phyloP scores from a whole-genome alignment of 2,797 vertebrate species.

The Bradypus variegatus region DNA sequence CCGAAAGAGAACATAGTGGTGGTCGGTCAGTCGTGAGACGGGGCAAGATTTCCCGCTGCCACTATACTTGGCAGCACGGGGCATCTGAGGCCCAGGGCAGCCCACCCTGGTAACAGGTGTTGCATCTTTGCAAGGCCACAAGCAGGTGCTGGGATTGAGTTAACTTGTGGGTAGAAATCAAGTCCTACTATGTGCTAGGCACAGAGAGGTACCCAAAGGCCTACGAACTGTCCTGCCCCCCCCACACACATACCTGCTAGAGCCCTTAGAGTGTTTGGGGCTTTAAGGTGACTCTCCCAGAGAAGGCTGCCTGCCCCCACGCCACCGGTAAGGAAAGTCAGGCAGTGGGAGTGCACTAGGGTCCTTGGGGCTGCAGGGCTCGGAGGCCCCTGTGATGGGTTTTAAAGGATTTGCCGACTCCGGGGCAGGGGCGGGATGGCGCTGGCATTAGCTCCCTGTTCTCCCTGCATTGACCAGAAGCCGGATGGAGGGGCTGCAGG shows the following conservation, averaged over 20 bases:
- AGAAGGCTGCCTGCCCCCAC: neutral
- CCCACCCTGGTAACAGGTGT: no score
- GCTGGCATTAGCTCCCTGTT: no score
- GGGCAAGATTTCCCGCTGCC: no score
- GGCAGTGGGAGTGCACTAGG: neutral
- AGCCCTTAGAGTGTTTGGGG: neutral
- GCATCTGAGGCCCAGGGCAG: neutral
- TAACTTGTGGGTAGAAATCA: neutral
- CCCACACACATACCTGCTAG: neutral
- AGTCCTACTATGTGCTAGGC: neutral
- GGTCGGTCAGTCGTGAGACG: no score
- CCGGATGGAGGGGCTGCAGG: neutral
- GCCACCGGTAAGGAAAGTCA: rapidly evolving
- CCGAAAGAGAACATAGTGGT: no score
- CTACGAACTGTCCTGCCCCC: no score
- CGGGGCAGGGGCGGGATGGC: neutral
- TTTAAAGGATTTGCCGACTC: neutral
- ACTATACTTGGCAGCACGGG: neutral
- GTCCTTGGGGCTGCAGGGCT: neutral
- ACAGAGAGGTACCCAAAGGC: neutral
- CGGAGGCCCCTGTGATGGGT: neutral
- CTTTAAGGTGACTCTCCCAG: neutral
- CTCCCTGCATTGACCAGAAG: no score
- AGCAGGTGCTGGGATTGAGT: no score
- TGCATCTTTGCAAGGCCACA: no score